Percentiles rank a stretch among this genome's conserved stretches.
phyloP scores from a whole-genome alignment of 1,140 invertebrate genomes.

The Sogatella furcifera region DNA sequence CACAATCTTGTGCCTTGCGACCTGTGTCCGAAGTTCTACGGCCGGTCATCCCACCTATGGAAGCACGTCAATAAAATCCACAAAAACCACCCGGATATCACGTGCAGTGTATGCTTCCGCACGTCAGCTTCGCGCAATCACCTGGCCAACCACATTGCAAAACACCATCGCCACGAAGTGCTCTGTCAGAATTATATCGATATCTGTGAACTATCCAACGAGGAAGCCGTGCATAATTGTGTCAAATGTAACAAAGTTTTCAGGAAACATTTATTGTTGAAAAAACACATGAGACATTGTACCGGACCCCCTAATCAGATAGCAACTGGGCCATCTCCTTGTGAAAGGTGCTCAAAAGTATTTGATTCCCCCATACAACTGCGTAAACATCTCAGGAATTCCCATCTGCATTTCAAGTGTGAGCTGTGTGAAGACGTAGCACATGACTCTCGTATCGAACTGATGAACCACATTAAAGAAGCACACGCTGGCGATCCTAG shows the following conservation, averaged over 20 bases:
- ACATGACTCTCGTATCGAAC: conserved; percentile 40
- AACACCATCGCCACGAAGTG: conserved; percentile 36
- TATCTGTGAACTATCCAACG: conserved; percentile 9
- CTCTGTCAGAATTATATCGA: neutral
- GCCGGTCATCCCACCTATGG: conserved; percentile 48
- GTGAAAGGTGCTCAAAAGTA: conserved; percentile 23
- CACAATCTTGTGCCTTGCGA: conserved; percentile 49
- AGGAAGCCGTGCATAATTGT: conserved; percentile 20
- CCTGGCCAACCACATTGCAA: conserved; percentile 43
- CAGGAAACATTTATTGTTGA: conserved; percentile 23
- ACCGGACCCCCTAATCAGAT: conserved; percentile 19
- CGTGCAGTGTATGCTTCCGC: conserved; percentile 45
- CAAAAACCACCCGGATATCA: conserved; percentile 46
- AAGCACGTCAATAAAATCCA: conserved; percentile 51
- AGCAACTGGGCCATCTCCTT: conserved; percentile 17
- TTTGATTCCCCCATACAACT: conserved; percentile 22
- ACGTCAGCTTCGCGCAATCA: conserved; percentile 48
- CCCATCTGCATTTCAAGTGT: conserved; percentile 21
- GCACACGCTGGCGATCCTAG: conserved; percentile 43
- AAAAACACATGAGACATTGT: conserved; percentile 27
- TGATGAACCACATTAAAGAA: conserved; percentile 46
- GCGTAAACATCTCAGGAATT: conserved; percentile 24
- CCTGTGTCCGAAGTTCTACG: conserved; percentile 49
- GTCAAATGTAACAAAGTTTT: conserved; percentile 25
- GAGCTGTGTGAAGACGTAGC: conserved; percentile 42